Percentiles rank a stretch among this genome's conserved stretches.
phyloP scores from a whole-genome alignment of 2,888 invertebrate genomes.

The Lasioglossum marginatum region DNA sequence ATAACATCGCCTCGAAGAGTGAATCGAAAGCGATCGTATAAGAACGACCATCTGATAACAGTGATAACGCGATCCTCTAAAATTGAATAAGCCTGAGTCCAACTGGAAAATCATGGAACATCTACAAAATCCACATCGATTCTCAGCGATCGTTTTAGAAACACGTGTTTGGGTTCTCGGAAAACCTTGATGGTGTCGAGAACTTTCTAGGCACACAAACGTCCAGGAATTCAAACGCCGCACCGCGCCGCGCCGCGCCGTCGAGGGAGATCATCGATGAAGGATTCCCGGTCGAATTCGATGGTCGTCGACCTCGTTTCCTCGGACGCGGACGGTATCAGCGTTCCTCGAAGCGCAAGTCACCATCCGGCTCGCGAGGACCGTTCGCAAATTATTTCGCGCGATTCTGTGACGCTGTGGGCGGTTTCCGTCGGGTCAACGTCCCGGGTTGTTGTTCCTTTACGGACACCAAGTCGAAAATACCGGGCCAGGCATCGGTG shows the following conservation, averaged over 20 bases:
- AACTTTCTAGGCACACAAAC: neutral
- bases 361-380: slow-evolving; percentile 42
- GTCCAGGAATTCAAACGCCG: neutral
- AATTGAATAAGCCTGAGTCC: neutral
- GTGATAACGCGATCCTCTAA: neutral
- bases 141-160: neutral
- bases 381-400: slow-evolving; percentile 55
- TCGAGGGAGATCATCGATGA: neutral
- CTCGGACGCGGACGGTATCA: slow-evolving; percentile 5
- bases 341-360: slow-evolving; percentile 29
- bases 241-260: too few relatives aligned
- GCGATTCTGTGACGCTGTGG: slow-evolving; percentile 30
- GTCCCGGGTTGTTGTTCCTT: slow-evolving; percentile 55
- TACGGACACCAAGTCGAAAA: slow-evolving; percentile 55
- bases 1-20: neutral
- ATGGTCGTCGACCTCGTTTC: slow-evolving; percentile 39
- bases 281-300: neutral
- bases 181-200: neutral
- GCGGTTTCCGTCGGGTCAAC: slow-evolving; percentile 38
- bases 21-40: neutral
- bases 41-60: neutral
- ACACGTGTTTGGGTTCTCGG: neutral
- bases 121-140: neutral
- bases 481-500: slow-evolving; percentile 39
- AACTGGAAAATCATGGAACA: neutral